Evolutionary conservation across 2,888 invertebrate species (phyloP).

Genomic region (Harpalus rufipes): DNA sequence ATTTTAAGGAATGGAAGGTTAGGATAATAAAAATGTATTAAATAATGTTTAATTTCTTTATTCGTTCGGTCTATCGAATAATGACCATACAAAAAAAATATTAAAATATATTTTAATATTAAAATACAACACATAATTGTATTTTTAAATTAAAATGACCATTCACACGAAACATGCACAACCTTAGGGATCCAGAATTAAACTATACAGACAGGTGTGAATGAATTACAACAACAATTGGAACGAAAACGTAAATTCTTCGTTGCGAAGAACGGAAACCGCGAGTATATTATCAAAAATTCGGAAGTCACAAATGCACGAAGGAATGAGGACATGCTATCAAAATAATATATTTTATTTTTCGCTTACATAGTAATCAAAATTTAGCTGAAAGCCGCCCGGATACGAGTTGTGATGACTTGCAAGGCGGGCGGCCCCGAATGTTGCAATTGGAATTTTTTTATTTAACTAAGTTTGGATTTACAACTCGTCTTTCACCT

Average conservation of each 20-base stretch:
- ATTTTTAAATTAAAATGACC: conserved; percentile 60
- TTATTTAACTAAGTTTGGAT: conserved; percentile 64
- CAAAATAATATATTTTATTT: conserved; percentile 64
- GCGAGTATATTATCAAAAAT: background rate
- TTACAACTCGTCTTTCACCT: conserved; percentile 90
- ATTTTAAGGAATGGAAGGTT: no score
- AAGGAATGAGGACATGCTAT: conserved; percentile 65
- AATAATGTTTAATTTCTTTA: conserved; percentile 49
- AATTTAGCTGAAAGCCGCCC: conserved; percentile 43
- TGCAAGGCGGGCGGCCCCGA: background rate
- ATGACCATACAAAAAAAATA: conserved; percentile 63
- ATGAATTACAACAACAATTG: conserved; percentile 15
- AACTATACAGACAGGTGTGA: conserved; percentile 4
- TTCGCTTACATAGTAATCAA: conserved; percentile 62
- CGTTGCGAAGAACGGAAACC: conserved; percentile 15
- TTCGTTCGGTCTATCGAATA: conserved; percentile 60
- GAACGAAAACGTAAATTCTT: conserved; percentile 38
- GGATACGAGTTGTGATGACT: conserved; percentile 36
- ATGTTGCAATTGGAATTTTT: conserved; percentile 19
- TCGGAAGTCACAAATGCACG: conserved; percentile 48
- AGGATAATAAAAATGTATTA: no score
- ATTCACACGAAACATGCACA: conserved; percentile 50
- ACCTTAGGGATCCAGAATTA: conserved; percentile 32
- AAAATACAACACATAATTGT: conserved; percentile 58
- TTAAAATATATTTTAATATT: conserved; percentile 63